Evolutionary conservation across 2,113 vertebrate genomes (phyloP).

Genomic region (Hippocampus mohnikei): DNA sequence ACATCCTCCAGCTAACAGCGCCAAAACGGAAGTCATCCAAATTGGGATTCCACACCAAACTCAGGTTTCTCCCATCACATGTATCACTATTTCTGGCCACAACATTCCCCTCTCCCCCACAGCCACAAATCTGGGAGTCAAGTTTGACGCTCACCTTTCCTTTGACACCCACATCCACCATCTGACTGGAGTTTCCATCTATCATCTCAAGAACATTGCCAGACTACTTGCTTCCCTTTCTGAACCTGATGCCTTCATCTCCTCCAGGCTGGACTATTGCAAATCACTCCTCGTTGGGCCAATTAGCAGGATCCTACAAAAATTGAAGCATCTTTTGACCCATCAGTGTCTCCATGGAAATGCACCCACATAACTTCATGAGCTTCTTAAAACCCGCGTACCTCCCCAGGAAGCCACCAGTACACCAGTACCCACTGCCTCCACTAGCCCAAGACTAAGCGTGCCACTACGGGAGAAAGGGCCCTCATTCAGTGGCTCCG

Average conservation of each 20-base stretch:
- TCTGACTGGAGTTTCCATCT: neutral
- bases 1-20: neutral
- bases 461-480: too few species aligned
- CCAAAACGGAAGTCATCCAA: neutral
- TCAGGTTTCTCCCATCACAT: neutral
- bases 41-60: neutral
- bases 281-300: neutral
- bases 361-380: too few species aligned
- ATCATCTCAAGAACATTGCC: neutral
- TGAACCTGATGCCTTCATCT: neutral
- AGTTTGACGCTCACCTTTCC: neutral
- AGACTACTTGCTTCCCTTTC: neutral
- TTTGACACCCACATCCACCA: neutral
- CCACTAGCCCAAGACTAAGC: too few species aligned
- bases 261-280: neutral
- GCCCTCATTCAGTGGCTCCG: too few species aligned
- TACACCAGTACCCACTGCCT: too few species aligned
- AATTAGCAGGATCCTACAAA: neutral
- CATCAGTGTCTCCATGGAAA: too few species aligned
- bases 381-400: too few species aligned
- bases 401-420: too few species aligned
- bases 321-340: too few species aligned
- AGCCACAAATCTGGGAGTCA: neutral
- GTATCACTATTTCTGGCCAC: neutral
- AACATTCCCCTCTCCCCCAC: neutral